Percentiles rank a stretch among this genome's conserved stretches.
phyloP scores from a whole-genome alignment of 2,113 vertebrate species.

The Mirza zaza region DNA sequence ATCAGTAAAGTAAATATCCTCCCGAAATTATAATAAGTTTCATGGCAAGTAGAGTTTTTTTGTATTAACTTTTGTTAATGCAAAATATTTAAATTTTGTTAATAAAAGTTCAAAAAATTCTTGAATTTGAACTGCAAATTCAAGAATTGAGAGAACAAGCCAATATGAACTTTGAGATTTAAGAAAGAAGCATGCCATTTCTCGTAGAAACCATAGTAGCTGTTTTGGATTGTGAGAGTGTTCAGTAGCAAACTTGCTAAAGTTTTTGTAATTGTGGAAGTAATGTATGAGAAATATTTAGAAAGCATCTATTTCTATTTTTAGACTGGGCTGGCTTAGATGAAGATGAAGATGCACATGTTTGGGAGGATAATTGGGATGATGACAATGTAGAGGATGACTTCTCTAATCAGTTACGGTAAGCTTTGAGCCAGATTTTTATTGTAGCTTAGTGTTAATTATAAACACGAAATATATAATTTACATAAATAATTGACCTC shows the following conservation, averaged over 20 bases:
- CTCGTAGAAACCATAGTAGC: neutral
- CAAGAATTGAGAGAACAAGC: neutral
- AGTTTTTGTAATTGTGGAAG: slow-evolving; percentile 44
- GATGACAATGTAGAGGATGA: slow-evolving; percentile 99
- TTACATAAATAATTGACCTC: neutral
- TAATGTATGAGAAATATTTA: slow-evolving; percentile 32
- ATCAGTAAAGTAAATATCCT: slow-evolving; percentile 23
- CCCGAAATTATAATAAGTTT: slow-evolving; percentile 28
- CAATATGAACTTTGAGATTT: slow-evolving; percentile 11
- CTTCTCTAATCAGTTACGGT: slow-evolving; percentile 99
- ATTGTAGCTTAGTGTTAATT: neutral
- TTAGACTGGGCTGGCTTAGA: slow-evolving; percentile 98
- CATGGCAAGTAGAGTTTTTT: slow-evolving; percentile 17
- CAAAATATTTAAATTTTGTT: no score
- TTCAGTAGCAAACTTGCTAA: neutral
- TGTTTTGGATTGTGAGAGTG: slow-evolving; percentile 9
- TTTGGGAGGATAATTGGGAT: slow-evolving; percentile 99
- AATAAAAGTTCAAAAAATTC: no score
- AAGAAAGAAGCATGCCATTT: neutral
- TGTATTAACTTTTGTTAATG: neutral
- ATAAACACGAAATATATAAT: neutral
- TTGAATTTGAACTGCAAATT: neutral
- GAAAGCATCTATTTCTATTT: slow-evolving; percentile 57
- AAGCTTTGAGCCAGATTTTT: slow-evolving; percentile 53
- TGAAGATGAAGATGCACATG: slow-evolving; percentile 98